These are phyloP conservation scores for Prunella fulvescens DNA, from an alignment of 2,113 vertebrate genomes.

Conservation along the genomic window DNA sequence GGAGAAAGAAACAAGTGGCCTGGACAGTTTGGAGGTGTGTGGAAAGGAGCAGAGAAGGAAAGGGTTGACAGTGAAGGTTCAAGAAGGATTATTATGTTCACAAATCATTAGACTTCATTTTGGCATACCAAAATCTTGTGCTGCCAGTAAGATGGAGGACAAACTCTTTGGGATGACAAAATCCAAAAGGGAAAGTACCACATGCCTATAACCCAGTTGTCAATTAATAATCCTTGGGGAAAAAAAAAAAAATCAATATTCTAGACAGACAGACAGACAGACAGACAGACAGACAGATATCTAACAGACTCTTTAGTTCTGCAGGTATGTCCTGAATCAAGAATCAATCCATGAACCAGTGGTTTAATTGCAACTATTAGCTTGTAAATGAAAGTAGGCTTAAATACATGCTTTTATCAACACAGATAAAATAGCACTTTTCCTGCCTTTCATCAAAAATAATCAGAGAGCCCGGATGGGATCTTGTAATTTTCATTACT, in stretches of 20 bases:
- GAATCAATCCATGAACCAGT: neutral
- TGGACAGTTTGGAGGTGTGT: neutral
- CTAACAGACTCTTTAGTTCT: neutral
- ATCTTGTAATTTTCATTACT: neutral
- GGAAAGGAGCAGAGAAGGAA: neutral
- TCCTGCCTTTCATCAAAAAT: conserved; percentile 29
- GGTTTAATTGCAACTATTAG: neutral
- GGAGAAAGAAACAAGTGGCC: neutral
- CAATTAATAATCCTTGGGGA: neutral
- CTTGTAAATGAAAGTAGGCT: neutral
- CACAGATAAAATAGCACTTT: conserved; percentile 24
- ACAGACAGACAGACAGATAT: neutral
- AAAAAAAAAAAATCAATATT: neutral
- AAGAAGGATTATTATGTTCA: neutral
- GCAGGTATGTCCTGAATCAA: neutral
- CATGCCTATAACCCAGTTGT: neutral
- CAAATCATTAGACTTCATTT: neutral
- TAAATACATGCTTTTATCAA: neutral
- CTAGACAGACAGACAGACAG: neutral
- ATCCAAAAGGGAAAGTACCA: neutral
- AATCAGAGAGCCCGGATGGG: neutral
- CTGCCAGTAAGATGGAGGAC: neutral
- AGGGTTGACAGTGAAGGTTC: neutral
- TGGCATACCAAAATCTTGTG: neutral
- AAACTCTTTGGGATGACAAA: neutral